Evolutionary conservation across 2,888 invertebrate genomes (phyloP), one percentile per base, ranked within the genome.

Genomic region (Troglohyphantes excavatus): DNA sequence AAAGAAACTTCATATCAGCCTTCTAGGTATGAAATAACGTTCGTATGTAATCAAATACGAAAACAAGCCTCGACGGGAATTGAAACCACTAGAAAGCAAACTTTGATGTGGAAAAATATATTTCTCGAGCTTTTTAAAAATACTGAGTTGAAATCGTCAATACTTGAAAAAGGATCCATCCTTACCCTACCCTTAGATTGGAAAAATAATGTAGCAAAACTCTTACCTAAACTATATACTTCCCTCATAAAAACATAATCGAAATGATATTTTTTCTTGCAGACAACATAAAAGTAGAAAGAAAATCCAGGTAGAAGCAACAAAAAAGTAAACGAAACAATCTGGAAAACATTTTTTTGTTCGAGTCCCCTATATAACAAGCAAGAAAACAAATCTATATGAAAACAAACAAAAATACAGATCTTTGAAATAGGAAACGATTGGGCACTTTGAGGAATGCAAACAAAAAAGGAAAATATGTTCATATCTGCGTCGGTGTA

Each of bases 181-280:
- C n/a, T 53, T 53, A 53, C 19, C n/a, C 43, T 78, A 63, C 33
- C 43, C 17, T 26, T 17, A 43, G 19, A 53, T 23, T 33, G 46
- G 79, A 65, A 65, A 81, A 81, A 81, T 53, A 81, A 81, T 33
- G 19, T 53, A 67, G 19, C 53, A 81, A 81, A 68, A 81, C 67
- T 81, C 53, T 67, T 29, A 27, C 59, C 67, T 81, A 68, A 81
- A 81, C 67, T 78, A 78, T 53, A 53, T 46, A 81, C 61, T 67
- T 68, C 46, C 68, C 53, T 81, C 78, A 33, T 81, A 81, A 81
- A 79, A 81, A 81, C 79, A 81, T 81, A 81, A 67, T 81, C 79
- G 68, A 81, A 81, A 81, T 79, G 46, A 68, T 81, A 46, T 81
- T 78, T 81, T 78, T 81, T 68, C 29, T 39, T 7, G 43, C 53